Evolutionary conservation across 2,113 vertebrate genomes (phyloP).

Genomic region (Sinocyclocheilus rhinocerous): DNA sequence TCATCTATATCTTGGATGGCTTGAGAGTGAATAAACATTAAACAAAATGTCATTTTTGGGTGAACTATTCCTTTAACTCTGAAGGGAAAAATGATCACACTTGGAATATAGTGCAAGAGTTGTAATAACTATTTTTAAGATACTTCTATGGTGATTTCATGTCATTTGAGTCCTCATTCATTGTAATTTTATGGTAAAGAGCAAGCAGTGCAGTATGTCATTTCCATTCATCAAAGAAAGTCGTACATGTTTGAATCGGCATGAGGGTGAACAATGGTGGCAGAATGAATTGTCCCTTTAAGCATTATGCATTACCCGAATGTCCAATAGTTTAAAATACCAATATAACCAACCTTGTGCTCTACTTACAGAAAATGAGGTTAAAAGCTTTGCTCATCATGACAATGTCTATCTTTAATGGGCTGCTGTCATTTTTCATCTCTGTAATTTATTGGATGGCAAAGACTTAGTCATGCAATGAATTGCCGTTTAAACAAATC

Average conservation of each 20-base stretch:
- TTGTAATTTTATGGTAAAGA: not conserved
- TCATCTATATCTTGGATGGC: not conserved
- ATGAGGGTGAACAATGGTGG: not conserved
- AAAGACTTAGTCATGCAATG: conserved; percentile 28
- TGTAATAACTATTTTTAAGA: not conserved
- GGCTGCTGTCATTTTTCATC: conserved; percentile 15
- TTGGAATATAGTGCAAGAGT: not conserved
- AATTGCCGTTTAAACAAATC: conserved; percentile 11
- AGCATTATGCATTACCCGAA: not conserved
- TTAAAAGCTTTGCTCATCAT: conserved; percentile 10
- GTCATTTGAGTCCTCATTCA: not conserved
- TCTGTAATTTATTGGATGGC: conserved; percentile 31
- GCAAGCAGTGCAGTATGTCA: not conserved
- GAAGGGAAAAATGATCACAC: not conserved
- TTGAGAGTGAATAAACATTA: no score
- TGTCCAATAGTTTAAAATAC: conserved; percentile 15
- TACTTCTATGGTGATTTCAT: not conserved
- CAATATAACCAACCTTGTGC: not conserved
- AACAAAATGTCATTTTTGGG: no score
- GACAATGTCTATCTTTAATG: not conserved
- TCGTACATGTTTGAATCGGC: not conserved
- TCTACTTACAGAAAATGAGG: not conserved
- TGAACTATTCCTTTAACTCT: not conserved
- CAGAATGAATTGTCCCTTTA: not conserved
- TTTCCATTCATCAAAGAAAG: not conserved